Evolutionary conservation across 30 jellyfish, hydroid and myxozoan species (phyloP), one percentile per base, ranked within the genome.

Genomic region (Hydra vulgaris): DNA sequence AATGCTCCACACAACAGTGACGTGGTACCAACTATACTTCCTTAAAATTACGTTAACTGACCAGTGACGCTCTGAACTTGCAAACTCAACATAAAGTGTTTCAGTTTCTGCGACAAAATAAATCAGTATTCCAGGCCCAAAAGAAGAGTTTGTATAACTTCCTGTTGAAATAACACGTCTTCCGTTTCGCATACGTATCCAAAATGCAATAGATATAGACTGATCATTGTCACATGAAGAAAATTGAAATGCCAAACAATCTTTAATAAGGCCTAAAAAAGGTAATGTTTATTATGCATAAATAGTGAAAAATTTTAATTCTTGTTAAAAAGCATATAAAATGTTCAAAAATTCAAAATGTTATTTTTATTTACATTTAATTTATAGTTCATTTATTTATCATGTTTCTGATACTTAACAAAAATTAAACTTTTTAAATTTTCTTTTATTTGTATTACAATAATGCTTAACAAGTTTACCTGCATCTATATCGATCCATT

Each of bases 151-250:
- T n/a, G 97, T 91, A 61, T 26, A 83, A 18, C 88, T 89, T 12
- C 97, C 97, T 53, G 95, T 82, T 74, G 96, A 69, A 18, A 91
- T 25, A n/a, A 91, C 82, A 68, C 91, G 79, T 71, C 68, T 86
- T 18, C 96, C 97, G 7, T 72, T 74, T 54, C 87, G 88, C 21
- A 91, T 61, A 18, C 97, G 84, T 22, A 91, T 79, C 97, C 97
- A 91, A 61, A 91, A 91, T 7, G 95, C 91, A 26, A 86, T 53
- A 1, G 97, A 67, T 7, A 91, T 61, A 21, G 76, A 27, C 69
- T 78, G 26, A 53, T 61, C 85, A 54, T 1, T 21, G 7, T 17
- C 40, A n/a, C 85, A 78, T 0, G 85, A 52, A 52, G 76, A 61
- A 18, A 54, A 52, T 22, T 78, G 54, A 75, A 78, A 78, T 1